phyloP scores from a whole-genome alignment of 2,888 invertebrate genomes.

The Spilarctia lutea region DNA sequence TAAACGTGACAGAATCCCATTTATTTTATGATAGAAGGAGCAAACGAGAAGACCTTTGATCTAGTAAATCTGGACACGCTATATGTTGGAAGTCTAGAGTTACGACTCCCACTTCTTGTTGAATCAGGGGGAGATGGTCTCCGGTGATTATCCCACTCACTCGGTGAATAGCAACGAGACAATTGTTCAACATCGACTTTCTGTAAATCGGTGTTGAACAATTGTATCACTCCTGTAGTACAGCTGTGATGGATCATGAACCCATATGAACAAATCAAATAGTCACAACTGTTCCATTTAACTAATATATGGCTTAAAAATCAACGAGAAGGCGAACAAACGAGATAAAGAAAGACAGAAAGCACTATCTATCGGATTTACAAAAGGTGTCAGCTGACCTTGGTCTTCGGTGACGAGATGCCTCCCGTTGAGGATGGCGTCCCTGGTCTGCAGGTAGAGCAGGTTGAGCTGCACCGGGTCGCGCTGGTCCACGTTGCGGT shows the following conservation, averaged over 20 bases:
- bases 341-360: too few relatives aligned
- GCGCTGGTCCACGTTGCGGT: slow-evolving; percentile 98
- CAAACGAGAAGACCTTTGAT: too few relatives aligned
- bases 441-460: slow-evolving; percentile 98
- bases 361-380: too few relatives aligned
- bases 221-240: too few relatives aligned
- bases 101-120: too few relatives aligned
- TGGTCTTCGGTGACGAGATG: slow-evolving; percentile 98
- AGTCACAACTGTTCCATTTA: neutral
- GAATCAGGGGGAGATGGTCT: too few relatives aligned
- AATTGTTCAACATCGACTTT: neutral
- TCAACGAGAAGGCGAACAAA: neutral
- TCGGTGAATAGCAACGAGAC: neutral
- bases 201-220: too few relatives aligned
- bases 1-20: too few relatives aligned
- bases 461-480: slow-evolving; percentile 99
- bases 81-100: too few relatives aligned
- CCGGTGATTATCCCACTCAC: too few relatives aligned
- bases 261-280: neutral
- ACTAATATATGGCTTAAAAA: neutral
- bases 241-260: neutral
- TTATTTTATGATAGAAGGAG: too few relatives aligned
- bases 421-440: slow-evolving; percentile 97
- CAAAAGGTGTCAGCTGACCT: slow-evolving; percentile 71
- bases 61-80: too few relatives aligned